phyloP scores from a whole-genome alignment of 2,113 vertebrate genomes.

The Platycercus adscitus region DNA sequence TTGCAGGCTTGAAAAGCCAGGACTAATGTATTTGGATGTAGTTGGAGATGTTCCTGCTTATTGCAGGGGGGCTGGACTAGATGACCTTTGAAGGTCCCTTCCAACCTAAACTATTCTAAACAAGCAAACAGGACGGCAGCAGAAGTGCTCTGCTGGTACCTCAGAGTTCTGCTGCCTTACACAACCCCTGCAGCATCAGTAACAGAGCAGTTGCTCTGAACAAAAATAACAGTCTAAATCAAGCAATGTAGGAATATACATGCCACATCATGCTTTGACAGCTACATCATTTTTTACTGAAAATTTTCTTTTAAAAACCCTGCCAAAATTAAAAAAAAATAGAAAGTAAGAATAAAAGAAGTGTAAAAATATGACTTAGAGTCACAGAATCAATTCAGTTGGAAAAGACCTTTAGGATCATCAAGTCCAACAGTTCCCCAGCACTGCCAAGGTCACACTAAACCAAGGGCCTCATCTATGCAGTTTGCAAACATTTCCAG shows the following conservation, averaged over 20 bases:
- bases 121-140: not conserved
- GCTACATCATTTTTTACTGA: fast-evolving
- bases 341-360: not conserved
- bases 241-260: not conserved
- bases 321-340: not conserved
- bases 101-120: not conserved
- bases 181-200: not conserved
- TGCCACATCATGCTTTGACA: not conserved
- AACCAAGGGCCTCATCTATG: not conserved
- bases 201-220: not conserved
- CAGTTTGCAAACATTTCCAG: not conserved
- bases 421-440: not conserved
- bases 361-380: not conserved
- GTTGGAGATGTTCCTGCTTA: not conserved
- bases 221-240: not conserved
- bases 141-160: fast-evolving
- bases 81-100: not conserved
- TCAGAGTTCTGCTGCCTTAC: not conserved
- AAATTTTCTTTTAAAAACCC: not conserved
- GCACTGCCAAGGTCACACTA: not conserved
- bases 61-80: not conserved
- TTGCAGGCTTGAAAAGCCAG: not conserved
- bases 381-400: not conserved
- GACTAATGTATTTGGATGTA: not conserved
- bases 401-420: not conserved